Evolutionary conservation across 2,888 invertebrate genomes (phyloP).

Genomic region (Andrena bucephala): DNA sequence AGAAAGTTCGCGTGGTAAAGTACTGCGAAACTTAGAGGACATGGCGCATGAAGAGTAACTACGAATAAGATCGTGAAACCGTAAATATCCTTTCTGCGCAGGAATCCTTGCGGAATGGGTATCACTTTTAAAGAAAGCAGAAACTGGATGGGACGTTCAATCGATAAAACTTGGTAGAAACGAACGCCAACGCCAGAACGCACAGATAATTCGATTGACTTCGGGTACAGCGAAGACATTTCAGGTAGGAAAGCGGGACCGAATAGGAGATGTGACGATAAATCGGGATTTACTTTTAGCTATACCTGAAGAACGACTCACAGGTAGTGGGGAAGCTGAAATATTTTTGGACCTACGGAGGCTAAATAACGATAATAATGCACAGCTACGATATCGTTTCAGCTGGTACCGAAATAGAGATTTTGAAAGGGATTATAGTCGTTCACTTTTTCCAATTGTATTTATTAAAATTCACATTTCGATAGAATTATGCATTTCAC

Average conservation of each 20-base stretch:
- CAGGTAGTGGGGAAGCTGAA: conserved; percentile 10
- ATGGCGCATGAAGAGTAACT: background rate
- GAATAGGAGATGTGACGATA: conserved; percentile 61
- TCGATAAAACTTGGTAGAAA: conserved; percentile 71
- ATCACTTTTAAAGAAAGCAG: conserved; percentile 48
- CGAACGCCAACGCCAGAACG: conserved; percentile 70
- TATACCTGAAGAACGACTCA: conserved; percentile 2
- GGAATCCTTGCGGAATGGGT: conserved; percentile 30
- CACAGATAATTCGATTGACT: conserved; percentile 71
- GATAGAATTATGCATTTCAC: background rate
- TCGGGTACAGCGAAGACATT: conserved; percentile 63
- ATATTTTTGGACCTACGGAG: background rate
- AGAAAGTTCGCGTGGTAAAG: background rate
- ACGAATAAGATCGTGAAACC: conserved; percentile 6
- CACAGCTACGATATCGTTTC: too few relatives aligned
- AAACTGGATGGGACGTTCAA: conserved; percentile 58
- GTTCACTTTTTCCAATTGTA: too few relatives aligned
- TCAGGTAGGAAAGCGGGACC: conserved; percentile 55
- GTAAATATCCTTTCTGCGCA: conserved; percentile 28
- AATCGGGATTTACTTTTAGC: conserved; percentile 57
- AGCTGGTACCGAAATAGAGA: too few relatives aligned
- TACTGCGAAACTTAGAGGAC: background rate
- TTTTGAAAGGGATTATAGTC: too few relatives aligned
- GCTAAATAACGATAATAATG: background rate
- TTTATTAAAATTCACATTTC: background rate